Percentiles rank a stretch among this genome's conserved stretches.
Evolutionary conservation across 2,113 vertebrate species (phyloP).

Genomic region (Struthidea cinerea): DNA sequence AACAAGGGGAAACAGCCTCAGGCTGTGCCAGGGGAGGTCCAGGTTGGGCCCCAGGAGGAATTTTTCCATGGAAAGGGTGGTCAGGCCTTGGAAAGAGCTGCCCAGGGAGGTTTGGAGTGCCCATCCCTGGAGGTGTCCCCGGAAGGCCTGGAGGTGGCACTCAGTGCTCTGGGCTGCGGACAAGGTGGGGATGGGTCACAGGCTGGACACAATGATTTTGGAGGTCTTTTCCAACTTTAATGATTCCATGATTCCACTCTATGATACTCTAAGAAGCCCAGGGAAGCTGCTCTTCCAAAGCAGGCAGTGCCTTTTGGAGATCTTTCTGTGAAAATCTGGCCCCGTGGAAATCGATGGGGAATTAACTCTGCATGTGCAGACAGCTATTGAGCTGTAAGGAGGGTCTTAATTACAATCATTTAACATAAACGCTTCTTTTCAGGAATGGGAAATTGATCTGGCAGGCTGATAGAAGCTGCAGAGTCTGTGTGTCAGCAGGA

Average conservation of each 20-base stretch:
- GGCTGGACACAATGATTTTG: rapidly evolving
- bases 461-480: neutral
- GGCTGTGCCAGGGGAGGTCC: rapidly evolving
- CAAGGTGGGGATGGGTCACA: rapidly evolving
- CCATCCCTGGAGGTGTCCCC: neutral
- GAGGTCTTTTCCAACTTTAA: neutral
- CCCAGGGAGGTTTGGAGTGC: neutral
- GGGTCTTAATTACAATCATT: conserved; percentile 8
- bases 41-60: rapidly evolving
- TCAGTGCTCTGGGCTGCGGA: neutral
- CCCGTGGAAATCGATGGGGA: neutral
- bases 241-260: neutral
- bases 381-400: neutral
- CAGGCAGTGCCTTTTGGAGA: neutral
- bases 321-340: neutral
- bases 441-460: conserved; percentile 14
- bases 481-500: neutral
- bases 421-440: conserved; percentile 15
- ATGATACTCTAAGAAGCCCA: neutral
- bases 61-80: rapidly evolving
- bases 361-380: neutral
- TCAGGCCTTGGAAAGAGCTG: neutral
- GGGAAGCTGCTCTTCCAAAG: neutral
- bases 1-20: neutral
- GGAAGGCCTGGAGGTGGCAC: neutral